Evolutionary conservation across 2,888 invertebrate species (phyloP).

Genomic region (Conchocele bisecta): DNA sequence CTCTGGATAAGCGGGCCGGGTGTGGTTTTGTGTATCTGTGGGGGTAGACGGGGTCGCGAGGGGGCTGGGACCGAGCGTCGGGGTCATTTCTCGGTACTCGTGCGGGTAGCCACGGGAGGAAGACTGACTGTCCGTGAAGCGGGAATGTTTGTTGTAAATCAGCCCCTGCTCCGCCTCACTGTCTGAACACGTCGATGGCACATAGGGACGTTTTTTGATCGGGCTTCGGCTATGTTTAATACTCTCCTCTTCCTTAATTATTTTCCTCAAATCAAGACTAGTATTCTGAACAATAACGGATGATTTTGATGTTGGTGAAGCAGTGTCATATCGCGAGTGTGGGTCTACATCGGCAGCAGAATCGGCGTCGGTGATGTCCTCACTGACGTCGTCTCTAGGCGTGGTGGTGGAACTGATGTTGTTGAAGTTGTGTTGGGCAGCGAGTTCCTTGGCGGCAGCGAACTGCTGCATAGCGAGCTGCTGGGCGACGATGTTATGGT

Average conservation of each 20-base stretch:
- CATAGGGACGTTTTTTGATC: constrained; percentile 80
- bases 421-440: not conserved
- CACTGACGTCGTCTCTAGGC: not conserved
- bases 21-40: not conserved
- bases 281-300: constrained; percentile 76
- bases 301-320: constrained; percentile 61
- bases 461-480: constrained; percentile 47
- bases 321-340: too few relatives aligned
- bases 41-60: constrained; percentile 17
- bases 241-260: constrained; percentile 64
- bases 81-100: constrained; percentile 26
- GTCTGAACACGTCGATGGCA: constrained; percentile 60
- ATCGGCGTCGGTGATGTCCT: too few relatives aligned
- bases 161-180: constrained; percentile 41
- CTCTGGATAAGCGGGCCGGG: not conserved
- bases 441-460: constrained; percentile 28
- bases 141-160: constrained; percentile 58
- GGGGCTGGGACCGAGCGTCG: constrained; percentile 17
- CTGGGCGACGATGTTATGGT: constrained; percentile 47
- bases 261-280: constrained; percentile 76
- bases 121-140: constrained; percentile 53
- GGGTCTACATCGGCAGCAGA: too few relatives aligned
- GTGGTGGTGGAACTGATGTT: not conserved
- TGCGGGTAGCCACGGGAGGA: constrained; percentile 43
- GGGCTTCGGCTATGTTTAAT: constrained; percentile 78